Evolutionary conservation across 2,888 invertebrate genomes (phyloP), one percentile per base, ranked within the genome.

Genomic region (Campoplex capitator): DNA sequence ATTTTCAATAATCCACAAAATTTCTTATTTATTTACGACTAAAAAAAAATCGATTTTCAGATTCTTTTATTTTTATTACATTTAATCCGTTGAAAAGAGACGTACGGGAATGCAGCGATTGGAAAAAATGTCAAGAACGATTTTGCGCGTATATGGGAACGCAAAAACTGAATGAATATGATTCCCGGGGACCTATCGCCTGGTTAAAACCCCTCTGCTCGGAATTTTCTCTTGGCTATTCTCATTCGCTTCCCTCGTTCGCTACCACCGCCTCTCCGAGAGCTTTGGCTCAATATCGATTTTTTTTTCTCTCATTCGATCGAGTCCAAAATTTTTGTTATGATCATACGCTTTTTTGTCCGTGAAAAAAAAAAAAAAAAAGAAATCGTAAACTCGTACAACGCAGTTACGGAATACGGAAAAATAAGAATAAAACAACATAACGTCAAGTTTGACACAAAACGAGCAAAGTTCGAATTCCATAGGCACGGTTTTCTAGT

Each of bases 201-300:
- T 65, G 65, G 51, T 65, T 83, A 54, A 78, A 83, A 83, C 35
- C 67, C 76, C 75, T 83, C 67, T 54, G 13, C 38, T 54, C 28
- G 35, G 3, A 13, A 11, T 56, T 48, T 74, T 73, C 74, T 35
- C 42, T 42, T 67, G 35, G 32, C 78, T 70, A 71, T 67, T 16
- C 80, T 58, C 23, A 70, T 23, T 58, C 67, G 62, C 62, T 78
- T 67, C 42, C 42, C 76, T 77, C 68, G 28, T 71, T 73, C 77
- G 42, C 58, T 35, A 51, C 28, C 62, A 48, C 13, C 68, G 51
- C 70, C 77, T 81, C 71, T 88, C 77, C 73, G 76, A 56, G 62
- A 48, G 62, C 42, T 84, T 75, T 13, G 79, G 65, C 78, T 67
- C 74, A 70, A 67, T 42, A 76, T 78, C 74, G 48, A 38, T 23